A percentile compares a stretch with the other conserved stretches of the same genome.
phyloP scores from a whole-genome alignment of 2,797 vertebrate species.

The Echiichthys vipera region DNA sequence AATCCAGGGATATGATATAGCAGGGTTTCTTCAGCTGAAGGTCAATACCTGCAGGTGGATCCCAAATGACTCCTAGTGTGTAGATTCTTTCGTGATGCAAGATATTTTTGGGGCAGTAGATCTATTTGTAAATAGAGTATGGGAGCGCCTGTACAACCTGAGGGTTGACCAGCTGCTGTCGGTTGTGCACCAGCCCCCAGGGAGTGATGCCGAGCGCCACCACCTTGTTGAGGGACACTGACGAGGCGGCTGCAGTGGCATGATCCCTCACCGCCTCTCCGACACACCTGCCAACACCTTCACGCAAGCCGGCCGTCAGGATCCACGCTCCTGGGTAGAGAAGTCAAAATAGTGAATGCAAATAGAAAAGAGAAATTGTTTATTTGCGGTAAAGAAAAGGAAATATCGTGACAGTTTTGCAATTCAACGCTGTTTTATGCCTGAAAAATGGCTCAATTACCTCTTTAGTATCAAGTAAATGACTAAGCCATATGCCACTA shows the following conservation, averaged over 20 bases:
- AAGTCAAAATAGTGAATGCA: not conserved
- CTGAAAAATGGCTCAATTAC: not conserved
- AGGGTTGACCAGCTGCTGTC: constrained; percentile 83
- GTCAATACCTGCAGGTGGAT: not conserved
- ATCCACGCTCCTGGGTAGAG: constrained; percentile 91
- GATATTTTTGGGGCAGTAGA: not conserved
- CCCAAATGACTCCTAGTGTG: not conserved
- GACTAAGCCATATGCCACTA: not conserved
- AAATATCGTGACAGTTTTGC: not conserved
- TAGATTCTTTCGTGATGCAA: not conserved
- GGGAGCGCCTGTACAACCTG: constrained; percentile 79
- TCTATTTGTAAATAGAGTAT: not conserved
- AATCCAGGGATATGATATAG: not conserved
- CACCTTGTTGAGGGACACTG: constrained; percentile 85
- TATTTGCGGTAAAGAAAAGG: not conserved
- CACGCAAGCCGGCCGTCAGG: constrained; percentile 87
- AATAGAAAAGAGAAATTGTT: not conserved
- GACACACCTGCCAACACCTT: constrained; percentile 88
- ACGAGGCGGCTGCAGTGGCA: constrained; percentile 85
- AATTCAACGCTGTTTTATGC: not conserved
- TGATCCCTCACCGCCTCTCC: constrained; percentile 92
- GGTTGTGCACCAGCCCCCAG: constrained; percentile 89
- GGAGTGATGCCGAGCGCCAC: constrained; percentile 90
- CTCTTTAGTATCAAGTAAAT: not conserved
- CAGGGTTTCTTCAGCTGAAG: not conserved